Base-by-base conservation (phyloP, 1,140 invertebrate species). In the Agrilus planipennis region DNA sequence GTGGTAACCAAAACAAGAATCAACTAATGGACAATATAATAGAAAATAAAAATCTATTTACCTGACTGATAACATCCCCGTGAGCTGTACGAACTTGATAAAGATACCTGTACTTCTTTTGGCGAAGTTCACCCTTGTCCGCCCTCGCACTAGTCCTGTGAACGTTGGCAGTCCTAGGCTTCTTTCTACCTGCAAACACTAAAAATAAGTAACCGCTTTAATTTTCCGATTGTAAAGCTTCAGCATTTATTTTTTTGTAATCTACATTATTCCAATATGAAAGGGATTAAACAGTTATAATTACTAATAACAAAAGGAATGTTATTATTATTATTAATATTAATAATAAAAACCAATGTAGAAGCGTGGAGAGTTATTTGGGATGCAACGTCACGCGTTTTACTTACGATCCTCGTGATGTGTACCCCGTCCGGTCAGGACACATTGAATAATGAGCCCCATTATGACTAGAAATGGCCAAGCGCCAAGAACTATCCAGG, bases 31-130 rank as follows among this genome's bases (percentile, higher is more conserved):
- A n/a, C n/a, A n/a, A n/a, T n/a, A n/a, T n/a, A n/a, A n/a, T n/a
- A n/a, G n/a, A n/a, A n/a, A n/a, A n/a, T n/a, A n/a, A n/a, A n/a
- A n/a, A n/a, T n/a, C n/a, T 31, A 53, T 46, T 57, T 52, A 79
- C 84, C 75, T 89, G 86, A 50, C 84, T 86, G 41, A 91, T 87
- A 49, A 89, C 82, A 67, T 90, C 87, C 11, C 87, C 87, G 50
- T 89, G 84, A 21, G 83, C 81, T 10, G 85, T 84, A 46, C 87
- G 71, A 41, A 89, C 82, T 68, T 90, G 86, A 68, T 90, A 91
- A 45, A 91, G 65, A 59, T 91, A 89, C 38, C 86, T 70, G 60
- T 89, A 90, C 60, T 86, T 84, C 50, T 82, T 79, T 54, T 85
- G 81, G 27, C 76, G 67, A 58, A 84, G 73, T 63, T 86, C 81